Base-by-base conservation (phyloP, 2,888 invertebrate species). In the Drosophila subsilvestris region DNA sequence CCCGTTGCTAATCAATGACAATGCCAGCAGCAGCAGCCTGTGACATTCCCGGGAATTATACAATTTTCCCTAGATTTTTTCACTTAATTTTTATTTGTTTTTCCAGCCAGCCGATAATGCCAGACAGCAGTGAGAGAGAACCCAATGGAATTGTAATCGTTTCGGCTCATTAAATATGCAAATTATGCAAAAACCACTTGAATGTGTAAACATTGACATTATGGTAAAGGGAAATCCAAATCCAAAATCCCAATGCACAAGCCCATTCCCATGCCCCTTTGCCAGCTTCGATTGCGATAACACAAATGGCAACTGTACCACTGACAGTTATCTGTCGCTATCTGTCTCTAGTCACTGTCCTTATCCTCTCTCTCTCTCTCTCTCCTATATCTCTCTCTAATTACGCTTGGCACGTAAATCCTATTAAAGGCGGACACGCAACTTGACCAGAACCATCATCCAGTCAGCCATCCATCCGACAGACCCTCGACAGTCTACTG, bases 51-150 rank as follows among this genome's bases (percentile, higher is more conserved):
- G 32, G 12, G 14, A 37, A 37, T 37, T 61, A 50, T 7, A 54
- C 70, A 62, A 74, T 80, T 88, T 86, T 80, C 68, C 47, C 60
- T 66, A 45, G 48, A 74, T 75, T 83, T 88, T 88, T 86, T 77
- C 87, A 88, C 74, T 75, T 84, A 84, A 88, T 86, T 86, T 86
- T 74, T 86, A 88, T 88, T 85, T 85, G 85, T 86, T 88, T 88
- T 87, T 70, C 66, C 49, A 75, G 73, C 53, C 32, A 32, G 32
- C 77, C 77, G 82, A 87, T 83, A 75, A 87, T 76, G 80, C 12
- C 76, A 84, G 51, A 58, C 43, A 32, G 27, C 2, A 12, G 29
- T 27, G 69, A 74, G 61, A 62, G 42, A 44, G 18, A 14, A 17
- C 42, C 42, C 63, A 69, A 20, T 62, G 42, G 61, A 76, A 60